phyloP scores from a whole-genome alignment of 35 echinoderm and acorn worm genomes.

The Heliocidaris tuberculata region DNA sequence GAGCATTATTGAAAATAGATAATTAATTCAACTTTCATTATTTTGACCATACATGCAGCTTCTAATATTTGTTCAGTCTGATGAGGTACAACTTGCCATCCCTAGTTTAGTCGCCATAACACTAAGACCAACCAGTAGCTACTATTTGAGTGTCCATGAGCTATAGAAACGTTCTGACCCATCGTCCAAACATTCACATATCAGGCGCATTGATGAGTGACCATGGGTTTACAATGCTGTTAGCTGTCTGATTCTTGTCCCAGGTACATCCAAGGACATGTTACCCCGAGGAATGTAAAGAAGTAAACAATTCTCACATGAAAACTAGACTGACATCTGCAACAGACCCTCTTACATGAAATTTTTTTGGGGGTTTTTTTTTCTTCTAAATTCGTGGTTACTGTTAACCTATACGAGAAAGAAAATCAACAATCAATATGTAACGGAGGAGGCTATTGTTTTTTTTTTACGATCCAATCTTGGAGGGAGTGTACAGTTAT shows the following conservation, averaged over 20 bases:
- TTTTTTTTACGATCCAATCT: neutral
- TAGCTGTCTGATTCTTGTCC: neutral
- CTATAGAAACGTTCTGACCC: neutral
- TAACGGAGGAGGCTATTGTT: neutral
- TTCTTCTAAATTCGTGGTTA: no score
- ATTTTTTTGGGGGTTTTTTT: neutral
- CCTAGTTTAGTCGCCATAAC: neutral
- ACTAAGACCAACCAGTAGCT: neutral
- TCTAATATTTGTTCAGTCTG: neutral
- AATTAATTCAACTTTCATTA: no score
- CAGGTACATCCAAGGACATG: neutral
- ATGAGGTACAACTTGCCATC: no score
- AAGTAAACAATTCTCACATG: neutral
- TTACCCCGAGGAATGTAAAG: no score
- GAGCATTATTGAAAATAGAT: no score
- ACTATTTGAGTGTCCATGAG: neutral
- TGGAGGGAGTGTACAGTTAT: neutral
- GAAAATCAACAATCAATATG: neutral
- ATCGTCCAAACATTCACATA: neutral
- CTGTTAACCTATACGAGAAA: neutral
- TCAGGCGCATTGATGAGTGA: neutral
- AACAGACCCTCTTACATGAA: neutral
- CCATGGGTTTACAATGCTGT: neutral
- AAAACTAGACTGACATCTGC: neutral
- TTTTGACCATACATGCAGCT: neutral